These are phyloP conservation scores for Pseudochromis fuscus DNA, from an alignment of 2,797 vertebrate species.

Conservation along the genomic window DNA sequence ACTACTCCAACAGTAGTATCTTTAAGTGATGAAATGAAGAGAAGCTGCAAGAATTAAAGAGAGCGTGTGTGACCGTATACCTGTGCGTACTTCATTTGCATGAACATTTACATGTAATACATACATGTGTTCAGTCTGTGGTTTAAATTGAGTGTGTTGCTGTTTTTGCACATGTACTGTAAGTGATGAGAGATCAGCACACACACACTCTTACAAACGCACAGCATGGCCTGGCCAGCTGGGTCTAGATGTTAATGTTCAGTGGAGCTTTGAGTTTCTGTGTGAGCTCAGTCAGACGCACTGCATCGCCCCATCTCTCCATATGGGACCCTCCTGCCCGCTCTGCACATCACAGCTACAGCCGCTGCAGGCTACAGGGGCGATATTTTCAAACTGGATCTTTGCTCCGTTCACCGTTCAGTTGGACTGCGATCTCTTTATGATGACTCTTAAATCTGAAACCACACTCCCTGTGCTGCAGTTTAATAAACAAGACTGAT, in stretches of 20 bases:
- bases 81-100: background rate
- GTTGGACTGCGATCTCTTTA: slow-evolving; percentile 32
- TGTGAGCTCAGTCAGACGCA: slow-evolving; percentile 75
- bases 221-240: slow-evolving; percentile 69
- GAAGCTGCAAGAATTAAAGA: background rate
- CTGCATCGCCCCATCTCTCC: slow-evolving; percentile 71
- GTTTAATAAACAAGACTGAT: background rate
- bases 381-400: slow-evolving; percentile 38
- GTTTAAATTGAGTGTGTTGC: slow-evolving; percentile 1
- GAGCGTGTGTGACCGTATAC: background rate
- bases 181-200: slow-evolving; percentile 19
- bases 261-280: slow-evolving; percentile 72
- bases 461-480: background rate
- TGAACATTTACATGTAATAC: background rate
- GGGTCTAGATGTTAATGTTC: slow-evolving; percentile 81
- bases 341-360: slow-evolving; percentile 50
- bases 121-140: background rate
- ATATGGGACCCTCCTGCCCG: slow-evolving; percentile 78
- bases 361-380: slow-evolving; percentile 59
- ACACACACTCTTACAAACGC: slow-evolving; percentile 22
- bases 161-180: slow-evolving; percentile 37
- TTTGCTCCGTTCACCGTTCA: slow-evolving; percentile 30
- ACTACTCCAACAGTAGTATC: background rate
- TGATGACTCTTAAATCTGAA: background rate
- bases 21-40: slow-evolving; percentile 3